phyloP scores from a whole-genome alignment of 2,797 vertebrate genomes.

The Lagocephalus sceleratus region DNA sequence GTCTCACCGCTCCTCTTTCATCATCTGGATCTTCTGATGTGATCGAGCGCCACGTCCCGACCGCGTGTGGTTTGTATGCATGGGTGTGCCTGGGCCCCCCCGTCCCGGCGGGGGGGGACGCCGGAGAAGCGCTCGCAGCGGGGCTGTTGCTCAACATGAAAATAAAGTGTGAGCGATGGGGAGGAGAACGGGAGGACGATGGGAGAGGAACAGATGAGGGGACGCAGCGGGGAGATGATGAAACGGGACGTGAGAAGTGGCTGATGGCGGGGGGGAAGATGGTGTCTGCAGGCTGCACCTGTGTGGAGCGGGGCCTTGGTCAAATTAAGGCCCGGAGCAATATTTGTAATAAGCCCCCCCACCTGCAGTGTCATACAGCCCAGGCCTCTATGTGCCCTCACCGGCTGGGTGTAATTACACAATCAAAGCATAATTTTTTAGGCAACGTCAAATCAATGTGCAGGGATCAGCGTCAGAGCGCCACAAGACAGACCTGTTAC shows the following conservation, averaged over 20 bases:
- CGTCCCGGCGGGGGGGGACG: slow-evolving; percentile 9
- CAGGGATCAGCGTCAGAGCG: no score
- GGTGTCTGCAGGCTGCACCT: no score
- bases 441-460: no score
- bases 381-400: not conserved
- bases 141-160: slow-evolving; percentile 32
- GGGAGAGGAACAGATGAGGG: slow-evolving; percentile 16
- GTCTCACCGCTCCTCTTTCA: not conserved
- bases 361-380: no score
- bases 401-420: no score
- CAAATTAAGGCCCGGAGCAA: no score
- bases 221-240: slow-evolving; percentile 33
- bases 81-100: slow-evolving; percentile 6
- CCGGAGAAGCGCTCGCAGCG: slow-evolving; percentile 46
- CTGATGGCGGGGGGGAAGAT: slow-evolving; percentile 1
- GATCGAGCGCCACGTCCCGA: not conserved
- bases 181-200: slow-evolving; percentile 8
- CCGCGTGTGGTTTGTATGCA: not conserved
- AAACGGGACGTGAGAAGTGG: slow-evolving; percentile 23
- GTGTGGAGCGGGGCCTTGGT: no score
- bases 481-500: no score
- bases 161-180: slow-evolving; percentile 7
- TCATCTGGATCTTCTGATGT: not conserved
- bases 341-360: no score
- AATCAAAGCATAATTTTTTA: no score